These are phyloP conservation scores for Aphaenogaster rudis DNA, from an alignment of 1,140 invertebrate species.

Conservation along the genomic window DNA sequence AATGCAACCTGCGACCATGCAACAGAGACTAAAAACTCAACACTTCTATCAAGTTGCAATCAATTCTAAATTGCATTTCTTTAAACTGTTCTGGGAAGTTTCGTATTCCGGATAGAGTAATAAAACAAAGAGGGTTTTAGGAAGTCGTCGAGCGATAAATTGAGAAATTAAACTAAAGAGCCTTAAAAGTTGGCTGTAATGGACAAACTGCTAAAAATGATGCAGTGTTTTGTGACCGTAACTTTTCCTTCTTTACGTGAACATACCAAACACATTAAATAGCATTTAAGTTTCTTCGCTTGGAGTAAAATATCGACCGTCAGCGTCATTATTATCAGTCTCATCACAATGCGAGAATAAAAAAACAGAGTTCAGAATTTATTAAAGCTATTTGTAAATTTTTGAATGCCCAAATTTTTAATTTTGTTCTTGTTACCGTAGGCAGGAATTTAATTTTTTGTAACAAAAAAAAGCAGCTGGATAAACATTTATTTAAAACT, in stretches of 20 bases:
- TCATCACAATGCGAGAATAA: background rate
- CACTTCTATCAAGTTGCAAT: background rate
- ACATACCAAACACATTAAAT: slow-evolving; percentile 49
- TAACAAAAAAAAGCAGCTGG: background rate
- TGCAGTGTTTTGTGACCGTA: background rate
- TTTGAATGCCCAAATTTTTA: background rate
- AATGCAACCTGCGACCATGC: background rate
- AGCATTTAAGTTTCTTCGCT: slow-evolving; percentile 61
- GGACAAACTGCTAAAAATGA: background rate
- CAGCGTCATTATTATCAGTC: background rate
- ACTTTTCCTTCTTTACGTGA: background rate
- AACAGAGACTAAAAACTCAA: background rate
- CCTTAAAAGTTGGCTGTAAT: background rate
- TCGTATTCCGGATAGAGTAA: background rate
- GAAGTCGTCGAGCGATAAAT: background rate
- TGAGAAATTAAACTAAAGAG: background rate
- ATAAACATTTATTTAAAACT: background rate
- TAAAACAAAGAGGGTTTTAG: background rate
- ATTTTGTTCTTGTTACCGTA: background rate
- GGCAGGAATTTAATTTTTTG: background rate
- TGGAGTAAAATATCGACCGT: slow-evolving; percentile 32
- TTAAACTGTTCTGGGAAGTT: slow-evolving; percentile 13
- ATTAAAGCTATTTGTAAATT: background rate
- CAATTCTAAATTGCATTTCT: slow-evolving; percentile 10
- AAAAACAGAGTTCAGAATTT: background rate